Evolutionary conservation across 2,113 vertebrate genomes (phyloP).

Genomic region (Rhegmatorhina hoffmannsi): DNA sequence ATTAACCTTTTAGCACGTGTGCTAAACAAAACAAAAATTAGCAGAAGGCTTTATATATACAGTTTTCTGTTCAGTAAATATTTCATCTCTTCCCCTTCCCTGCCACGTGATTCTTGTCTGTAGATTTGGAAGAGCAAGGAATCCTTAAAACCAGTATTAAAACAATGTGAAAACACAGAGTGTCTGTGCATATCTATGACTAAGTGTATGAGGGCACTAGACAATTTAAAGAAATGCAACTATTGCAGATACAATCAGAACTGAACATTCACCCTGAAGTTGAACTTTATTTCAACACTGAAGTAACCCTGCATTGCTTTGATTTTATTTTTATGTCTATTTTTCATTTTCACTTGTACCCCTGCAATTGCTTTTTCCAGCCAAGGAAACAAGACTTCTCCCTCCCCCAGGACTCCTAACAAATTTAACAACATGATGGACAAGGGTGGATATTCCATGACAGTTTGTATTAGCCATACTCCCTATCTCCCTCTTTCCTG

Average conservation of each 20-base stretch:
- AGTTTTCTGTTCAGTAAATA: background rate
- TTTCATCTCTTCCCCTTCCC: background rate
- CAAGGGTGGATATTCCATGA: background rate
- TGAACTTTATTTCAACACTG: background rate
- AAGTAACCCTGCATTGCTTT: background rate
- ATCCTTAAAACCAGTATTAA: background rate
- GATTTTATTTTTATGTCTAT: conserved; percentile 22
- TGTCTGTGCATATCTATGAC: background rate
- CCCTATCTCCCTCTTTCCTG: background rate
- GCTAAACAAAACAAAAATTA: background rate
- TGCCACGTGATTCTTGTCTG: background rate
- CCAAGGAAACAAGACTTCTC: conserved; percentile 2
- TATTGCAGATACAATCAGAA: conserved; percentile 36
- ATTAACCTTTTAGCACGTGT: conserved; percentile 61
- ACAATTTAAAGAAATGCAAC: conserved; percentile 12
- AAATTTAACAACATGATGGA: background rate
- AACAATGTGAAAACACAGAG: background rate
- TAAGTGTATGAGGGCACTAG: background rate
- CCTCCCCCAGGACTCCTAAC: background rate
- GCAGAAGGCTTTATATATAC: background rate
- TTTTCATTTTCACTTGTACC: conserved; percentile 10
- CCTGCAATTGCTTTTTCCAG: background rate
- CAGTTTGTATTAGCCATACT: background rate
- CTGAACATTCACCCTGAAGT: conserved; percentile 19
- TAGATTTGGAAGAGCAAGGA: background rate